Evolutionary conservation across 2,113 vertebrate genomes (phyloP).

Genomic region (Cinclus cinclus): DNA sequence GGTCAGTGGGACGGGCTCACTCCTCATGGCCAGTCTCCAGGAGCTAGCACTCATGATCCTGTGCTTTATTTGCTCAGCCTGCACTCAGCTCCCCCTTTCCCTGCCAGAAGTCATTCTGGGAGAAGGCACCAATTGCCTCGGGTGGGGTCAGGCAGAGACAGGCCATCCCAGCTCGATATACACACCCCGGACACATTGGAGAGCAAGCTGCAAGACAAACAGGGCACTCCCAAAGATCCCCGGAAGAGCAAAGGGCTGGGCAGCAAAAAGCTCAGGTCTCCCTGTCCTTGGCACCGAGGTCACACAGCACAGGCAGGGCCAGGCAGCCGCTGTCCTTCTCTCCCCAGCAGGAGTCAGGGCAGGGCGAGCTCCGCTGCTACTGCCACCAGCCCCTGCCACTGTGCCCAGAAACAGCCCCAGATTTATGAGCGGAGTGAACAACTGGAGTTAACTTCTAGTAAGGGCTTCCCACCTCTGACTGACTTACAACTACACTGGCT

Average conservation of each 20-base stretch:
- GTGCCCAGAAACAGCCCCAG: neutral
- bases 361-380: neutral
- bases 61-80: conserved; percentile 27
- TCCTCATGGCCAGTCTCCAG: conserved; percentile 10
- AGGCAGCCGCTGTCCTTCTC: neutral
- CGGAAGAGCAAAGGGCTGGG: neutral
- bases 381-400: neutral
- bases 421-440: neutral
- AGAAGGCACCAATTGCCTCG: neutral
- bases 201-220: neutral
- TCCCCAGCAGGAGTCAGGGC: neutral
- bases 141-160: neutral
- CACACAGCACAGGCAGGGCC: rapidly evolving
- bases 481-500: neutral
- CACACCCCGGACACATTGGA: neutral
- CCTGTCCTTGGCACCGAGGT: neutral
- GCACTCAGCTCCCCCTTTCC: neutral
- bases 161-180: neutral
- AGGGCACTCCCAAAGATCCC: conserved; percentile 22
- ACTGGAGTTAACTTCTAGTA: neutral
- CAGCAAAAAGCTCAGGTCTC: neutral
- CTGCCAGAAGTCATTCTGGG: neutral
- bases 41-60: neutral
- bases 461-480: neutral
- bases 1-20: neutral